These are phyloP conservation scores for Philypnodon macrostomus DNA, from an alignment of 2,797 vertebrate genomes.

Conservation along the genomic window DNA sequence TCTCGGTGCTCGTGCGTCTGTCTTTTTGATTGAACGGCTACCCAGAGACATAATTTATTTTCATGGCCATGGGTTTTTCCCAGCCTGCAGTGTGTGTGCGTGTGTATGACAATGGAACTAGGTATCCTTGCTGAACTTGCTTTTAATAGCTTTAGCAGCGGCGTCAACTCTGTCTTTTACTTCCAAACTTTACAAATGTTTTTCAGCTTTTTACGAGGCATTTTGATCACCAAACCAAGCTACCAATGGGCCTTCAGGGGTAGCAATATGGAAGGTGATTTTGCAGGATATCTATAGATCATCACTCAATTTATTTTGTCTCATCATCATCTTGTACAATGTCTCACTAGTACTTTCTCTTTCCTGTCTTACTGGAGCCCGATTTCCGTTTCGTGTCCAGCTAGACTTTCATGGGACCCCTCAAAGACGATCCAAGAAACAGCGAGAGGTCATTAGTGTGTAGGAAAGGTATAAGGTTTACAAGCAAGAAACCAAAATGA, in stretches of 20 bases:
- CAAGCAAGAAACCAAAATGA: constrained; percentile 19
- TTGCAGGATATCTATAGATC: constrained; percentile 40
- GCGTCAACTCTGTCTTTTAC: constrained; percentile 23
- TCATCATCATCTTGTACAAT: constrained; percentile 1
- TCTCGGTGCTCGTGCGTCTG: constrained; percentile 10
- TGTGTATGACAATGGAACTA: constrained; percentile 56
- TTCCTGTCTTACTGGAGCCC: constrained; percentile 16
- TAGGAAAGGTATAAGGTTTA: constrained; percentile 39
- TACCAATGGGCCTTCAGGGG: not conserved
- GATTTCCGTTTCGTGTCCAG: constrained; percentile 27
- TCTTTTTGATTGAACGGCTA: constrained; percentile 46
- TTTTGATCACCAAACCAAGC: not conserved
- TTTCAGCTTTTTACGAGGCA: constrained; percentile 6
- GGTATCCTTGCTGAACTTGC: constrained; percentile 63
- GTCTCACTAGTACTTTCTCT: not conserved
- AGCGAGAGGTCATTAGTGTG: constrained; percentile 46
- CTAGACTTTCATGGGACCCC: constrained; percentile 29
- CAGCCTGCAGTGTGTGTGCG: constrained; percentile 41
- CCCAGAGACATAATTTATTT: constrained; percentile 54
- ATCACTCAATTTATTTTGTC: constrained; percentile 15
- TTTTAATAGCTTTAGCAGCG: constrained; percentile 62
- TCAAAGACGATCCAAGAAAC: constrained; percentile 58
- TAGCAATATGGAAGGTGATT: not conserved
- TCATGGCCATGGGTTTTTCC: constrained; percentile 51
- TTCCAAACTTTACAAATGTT: constrained; percentile 15